Evolutionary conservation across 2,888 invertebrate genomes (phyloP), one percentile per base, ranked within the genome.

Genomic region (Trichogramma evanescens): DNA sequence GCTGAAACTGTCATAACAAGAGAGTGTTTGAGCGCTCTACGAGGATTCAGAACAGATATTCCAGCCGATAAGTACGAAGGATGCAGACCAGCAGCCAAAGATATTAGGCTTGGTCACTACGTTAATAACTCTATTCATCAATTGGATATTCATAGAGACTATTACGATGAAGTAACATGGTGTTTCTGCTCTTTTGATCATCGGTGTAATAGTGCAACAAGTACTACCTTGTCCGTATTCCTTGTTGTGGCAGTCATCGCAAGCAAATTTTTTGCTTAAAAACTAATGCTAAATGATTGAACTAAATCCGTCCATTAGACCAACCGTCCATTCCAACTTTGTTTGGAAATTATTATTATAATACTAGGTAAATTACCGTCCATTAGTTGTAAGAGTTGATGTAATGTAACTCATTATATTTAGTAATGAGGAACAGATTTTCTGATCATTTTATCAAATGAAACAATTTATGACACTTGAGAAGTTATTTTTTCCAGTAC

Each of bases 51-150:
- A 57, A 90, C 88, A 4, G 95, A 95, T 71, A 89, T 95, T 68
- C 94, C 94, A 5, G 91, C 93, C 0, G 94, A 95, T 75, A 89
- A 88, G 62, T 95, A 94, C 74, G 94, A 95, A 79, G 95, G 95
- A 0, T 95, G 94, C 71, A 82, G 93, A 58, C 83, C 86, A 6
- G 89, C 92, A 39, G 88, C 91, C 0, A 83, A 83, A 68, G 92
- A 94, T 78, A 82, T 88, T 1, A 87, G 86, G 68, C 77, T 94
- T 63, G 93, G 87, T 0, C 87, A 94, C 75, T 94, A 93, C 77
- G 93, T 93, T 0, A 93, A 93, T 73, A 93, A 93, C 74, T 85
- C 87, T 3, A 89, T 93, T 51, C 87, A 88, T 69, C 91, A 95
- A 75, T 81, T 92, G 56, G 94, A 95, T 74, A 85, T 93, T 41